phyloP scores from a whole-genome alignment of 1,140 invertebrate genomes.

The Samia ricini region DNA sequence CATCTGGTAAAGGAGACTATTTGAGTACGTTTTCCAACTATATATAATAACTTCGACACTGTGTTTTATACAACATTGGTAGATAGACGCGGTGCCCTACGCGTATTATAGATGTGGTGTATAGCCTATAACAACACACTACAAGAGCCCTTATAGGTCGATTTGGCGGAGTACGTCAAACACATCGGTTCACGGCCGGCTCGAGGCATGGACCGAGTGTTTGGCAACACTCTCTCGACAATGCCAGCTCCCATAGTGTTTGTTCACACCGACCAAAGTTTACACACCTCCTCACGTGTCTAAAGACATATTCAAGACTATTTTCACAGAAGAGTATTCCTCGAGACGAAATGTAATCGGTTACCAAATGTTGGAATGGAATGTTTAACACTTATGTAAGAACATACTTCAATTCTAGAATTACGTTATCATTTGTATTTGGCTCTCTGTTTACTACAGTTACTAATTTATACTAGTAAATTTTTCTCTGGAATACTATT shows the following conservation, averaged over 20 bases:
- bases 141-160: constrained; percentile 27
- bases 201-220: constrained; percentile 24
- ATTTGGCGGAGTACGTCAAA: constrained; percentile 37
- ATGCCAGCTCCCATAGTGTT: constrained; percentile 28
- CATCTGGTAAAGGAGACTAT: constrained; percentile 20
- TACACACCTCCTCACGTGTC: constrained; percentile 25
- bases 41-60: neutral
- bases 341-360: neutral
- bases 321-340: constrained; percentile 9
- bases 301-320: constrained; percentile 26
- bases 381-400: neutral
- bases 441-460: neutral
- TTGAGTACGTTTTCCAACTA: constrained; percentile 19
- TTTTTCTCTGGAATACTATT: too few species aligned
- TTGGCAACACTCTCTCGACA: constrained; percentile 36
- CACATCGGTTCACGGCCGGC: constrained; percentile 26
- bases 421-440: neutral
- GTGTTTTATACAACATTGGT: neutral
- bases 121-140: constrained; percentile 11
- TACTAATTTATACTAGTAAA: too few species aligned
- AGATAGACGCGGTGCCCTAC: neutral
- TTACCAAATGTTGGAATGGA: neutral
- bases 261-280: constrained; percentile 26
- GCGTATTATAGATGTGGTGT: neutral
- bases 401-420: neutral